Evolutionary conservation across 2,888 invertebrate genomes (phyloP).

Genomic region (Dasypolia templi): DNA sequence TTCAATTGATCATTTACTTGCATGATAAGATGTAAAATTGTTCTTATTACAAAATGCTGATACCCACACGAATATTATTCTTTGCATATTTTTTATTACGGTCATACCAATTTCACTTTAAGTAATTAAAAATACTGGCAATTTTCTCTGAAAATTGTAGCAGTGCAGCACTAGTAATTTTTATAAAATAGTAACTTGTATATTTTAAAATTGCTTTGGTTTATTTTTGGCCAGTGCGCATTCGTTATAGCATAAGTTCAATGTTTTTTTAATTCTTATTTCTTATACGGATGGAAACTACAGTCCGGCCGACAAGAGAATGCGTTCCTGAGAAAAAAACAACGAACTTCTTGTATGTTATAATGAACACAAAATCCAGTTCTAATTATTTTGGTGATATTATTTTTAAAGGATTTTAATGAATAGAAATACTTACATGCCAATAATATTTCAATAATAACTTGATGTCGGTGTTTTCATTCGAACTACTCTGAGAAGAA

Average conservation of each 20-base stretch:
- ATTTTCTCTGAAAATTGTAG: slow-evolving; percentile 5
- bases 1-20: background rate
- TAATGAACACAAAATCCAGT: background rate
- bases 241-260: background rate
- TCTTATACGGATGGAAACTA: background rate
- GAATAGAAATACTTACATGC: background rate
- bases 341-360: background rate
- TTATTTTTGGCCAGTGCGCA: slow-evolving; percentile 9
- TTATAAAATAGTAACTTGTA: background rate
- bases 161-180: background rate
- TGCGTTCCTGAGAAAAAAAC: background rate
- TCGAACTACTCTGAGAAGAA: background rate
- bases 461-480: background rate
- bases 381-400: background rate
- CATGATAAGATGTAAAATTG: background rate
- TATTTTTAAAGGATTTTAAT: background rate
- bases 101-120: background rate
- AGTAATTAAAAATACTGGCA: background rate
- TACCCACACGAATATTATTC: background rate
- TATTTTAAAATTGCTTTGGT: slow-evolving; percentile 5
- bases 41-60: background rate
- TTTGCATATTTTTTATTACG: background rate
- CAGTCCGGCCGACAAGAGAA: too few relatives aligned
- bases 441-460: background rate
- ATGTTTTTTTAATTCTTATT: background rate